These are phyloP conservation scores for Physocephala rufipes DNA, from an alignment of 2,888 invertebrate species.

Conservation along the genomic window DNA sequence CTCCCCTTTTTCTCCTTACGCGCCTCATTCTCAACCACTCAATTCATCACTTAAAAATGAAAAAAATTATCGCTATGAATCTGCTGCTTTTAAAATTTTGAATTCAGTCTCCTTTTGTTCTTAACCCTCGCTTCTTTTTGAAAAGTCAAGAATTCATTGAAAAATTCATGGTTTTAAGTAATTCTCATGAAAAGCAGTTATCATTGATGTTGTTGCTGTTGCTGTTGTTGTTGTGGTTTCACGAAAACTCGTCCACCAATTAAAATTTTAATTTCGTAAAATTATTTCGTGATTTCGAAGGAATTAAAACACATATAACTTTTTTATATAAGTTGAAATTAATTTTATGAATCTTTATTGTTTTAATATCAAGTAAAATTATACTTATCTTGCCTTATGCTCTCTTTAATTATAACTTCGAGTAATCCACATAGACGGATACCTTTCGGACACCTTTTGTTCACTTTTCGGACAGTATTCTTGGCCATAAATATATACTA, in stretches of 20 bases:
- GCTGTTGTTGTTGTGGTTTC: neutral
- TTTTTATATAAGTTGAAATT: too few relatives aligned
- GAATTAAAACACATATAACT: too few relatives aligned
- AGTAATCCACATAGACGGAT: too few relatives aligned
- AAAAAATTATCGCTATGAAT: neutral
- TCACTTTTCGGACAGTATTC: too few relatives aligned
- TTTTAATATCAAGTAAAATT: too few relatives aligned
- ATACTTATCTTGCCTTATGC: too few relatives aligned
- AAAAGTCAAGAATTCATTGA: conserved; percentile 5
- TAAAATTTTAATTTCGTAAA: too few relatives aligned
- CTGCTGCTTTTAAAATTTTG: neutral
- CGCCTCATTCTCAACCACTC: neutral
- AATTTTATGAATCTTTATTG: too few relatives aligned
- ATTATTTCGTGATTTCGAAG: too few relatives aligned
- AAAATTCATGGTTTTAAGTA: neutral
- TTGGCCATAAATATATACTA: too few relatives aligned
- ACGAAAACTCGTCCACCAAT: neutral
- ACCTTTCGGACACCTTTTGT: too few relatives aligned
- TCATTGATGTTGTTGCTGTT: neutral
- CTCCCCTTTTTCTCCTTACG: neutral
- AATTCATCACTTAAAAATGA: neutral
- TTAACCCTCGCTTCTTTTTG: neutral
- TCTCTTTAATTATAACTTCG: too few relatives aligned
- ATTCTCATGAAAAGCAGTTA: neutral
- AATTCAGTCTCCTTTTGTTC: neutral